Evolutionary conservation across 2,113 vertebrate genomes (phyloP).

Genomic region (Alces alces): DNA sequence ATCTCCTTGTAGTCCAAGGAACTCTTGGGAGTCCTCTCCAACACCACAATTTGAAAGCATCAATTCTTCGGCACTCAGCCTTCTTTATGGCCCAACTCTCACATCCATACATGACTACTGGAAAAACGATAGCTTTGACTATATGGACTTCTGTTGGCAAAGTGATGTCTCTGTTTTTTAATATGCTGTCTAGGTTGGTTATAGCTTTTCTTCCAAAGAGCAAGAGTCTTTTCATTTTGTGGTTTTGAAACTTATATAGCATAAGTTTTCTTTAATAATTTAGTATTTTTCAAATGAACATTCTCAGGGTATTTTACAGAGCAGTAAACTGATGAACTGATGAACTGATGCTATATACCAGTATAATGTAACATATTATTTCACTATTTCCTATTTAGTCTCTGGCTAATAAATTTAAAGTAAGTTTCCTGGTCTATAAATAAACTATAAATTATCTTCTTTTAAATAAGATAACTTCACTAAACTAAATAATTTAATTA

Average conservation of each 20-base stretch:
- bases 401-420: neutral
- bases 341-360: neutral
- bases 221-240: too few species aligned
- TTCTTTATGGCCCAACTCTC: neutral
- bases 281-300: neutral
- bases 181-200: neutral
- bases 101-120: neutral
- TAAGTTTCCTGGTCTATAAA: neutral
- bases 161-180: neutral
- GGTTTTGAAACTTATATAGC: neutral
- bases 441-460: neutral
- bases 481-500: neutral
- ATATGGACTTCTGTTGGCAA: neutral
- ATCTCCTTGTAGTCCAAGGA: neutral
- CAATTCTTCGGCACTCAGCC: neutral
- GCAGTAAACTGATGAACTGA: neutral
- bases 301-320: neutral
- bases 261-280: neutral
- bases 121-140: neutral
- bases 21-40: neutral
- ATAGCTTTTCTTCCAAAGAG: neutral
- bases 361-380: neutral
- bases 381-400: neutral
- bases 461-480: neutral
- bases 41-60: neutral